A percentile compares a stretch with the other conserved stretches of the same genome.
phyloP scores from a whole-genome alignment of 2,113 vertebrate genomes.

The Calidris pugnax region DNA sequence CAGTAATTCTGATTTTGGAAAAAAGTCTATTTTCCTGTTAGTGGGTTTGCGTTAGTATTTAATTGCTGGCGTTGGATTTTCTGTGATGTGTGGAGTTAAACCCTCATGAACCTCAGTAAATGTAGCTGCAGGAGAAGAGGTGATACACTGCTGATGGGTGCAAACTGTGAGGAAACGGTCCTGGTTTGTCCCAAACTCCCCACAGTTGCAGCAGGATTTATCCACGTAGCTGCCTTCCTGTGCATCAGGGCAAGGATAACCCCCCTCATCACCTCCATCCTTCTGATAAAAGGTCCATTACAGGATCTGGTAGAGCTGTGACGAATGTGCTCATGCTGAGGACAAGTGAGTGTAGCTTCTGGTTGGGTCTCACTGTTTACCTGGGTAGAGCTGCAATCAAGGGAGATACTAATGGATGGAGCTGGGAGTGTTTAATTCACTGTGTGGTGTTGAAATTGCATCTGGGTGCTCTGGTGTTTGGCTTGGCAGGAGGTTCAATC shows the following conservation, averaged over 20 bases:
- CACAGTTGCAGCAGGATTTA: not conserved
- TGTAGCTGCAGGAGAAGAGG: not conserved
- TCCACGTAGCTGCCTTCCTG: not conserved
- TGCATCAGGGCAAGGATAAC: not conserved
- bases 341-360: not conserved
- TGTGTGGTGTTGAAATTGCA: not conserved
- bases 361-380: not conserved
- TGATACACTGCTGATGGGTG: not conserved
- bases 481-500: not conserved
- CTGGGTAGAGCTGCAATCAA: rapidly evolving
- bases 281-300: not conserved
- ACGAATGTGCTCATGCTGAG: rapidly evolving
- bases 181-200: not conserved
- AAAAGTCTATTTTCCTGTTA: not conserved
- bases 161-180: not conserved
- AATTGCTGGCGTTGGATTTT: not conserved
- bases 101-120: not conserved
- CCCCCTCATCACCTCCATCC: not conserved
- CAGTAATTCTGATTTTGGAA: not conserved
- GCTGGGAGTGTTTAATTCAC: not conserved
- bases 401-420: not conserved
- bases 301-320: not conserved
- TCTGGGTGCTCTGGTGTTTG: not conserved
- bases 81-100: not conserved
- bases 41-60: not conserved